Evolutionary conservation across 2,888 invertebrate species (phyloP).

Genomic region (Troilus luridus): DNA sequence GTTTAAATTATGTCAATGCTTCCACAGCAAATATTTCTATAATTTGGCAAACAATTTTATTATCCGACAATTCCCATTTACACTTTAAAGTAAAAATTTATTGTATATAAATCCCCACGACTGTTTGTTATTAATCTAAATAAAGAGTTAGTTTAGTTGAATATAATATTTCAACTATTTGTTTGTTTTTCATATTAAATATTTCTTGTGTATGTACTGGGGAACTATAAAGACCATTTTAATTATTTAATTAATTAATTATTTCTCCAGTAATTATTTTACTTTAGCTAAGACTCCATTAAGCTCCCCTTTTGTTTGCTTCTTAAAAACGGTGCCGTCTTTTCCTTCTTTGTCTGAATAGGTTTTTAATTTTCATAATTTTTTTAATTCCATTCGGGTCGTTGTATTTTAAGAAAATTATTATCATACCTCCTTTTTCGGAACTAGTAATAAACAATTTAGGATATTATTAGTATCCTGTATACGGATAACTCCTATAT

Average conservation of each 20-base stretch:
- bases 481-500: no score
- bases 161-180: not conserved
- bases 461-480: no score
- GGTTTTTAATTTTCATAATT: conserved; percentile 9
- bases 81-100: no score
- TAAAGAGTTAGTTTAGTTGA: no score
- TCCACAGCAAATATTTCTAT: no score
- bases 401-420: not conserved
- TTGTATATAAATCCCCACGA: no score
- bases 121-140: no score
- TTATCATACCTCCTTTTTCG: not conserved
- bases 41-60: no score
- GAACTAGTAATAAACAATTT: not conserved
- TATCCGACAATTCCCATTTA: no score
- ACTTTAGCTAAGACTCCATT: not conserved
- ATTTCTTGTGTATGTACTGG: not conserved
- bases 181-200: not conserved
- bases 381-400: not conserved
- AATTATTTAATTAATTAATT: not conserved
- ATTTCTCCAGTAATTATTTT: not conserved
- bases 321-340: not conserved
- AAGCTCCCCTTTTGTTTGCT: not conserved
- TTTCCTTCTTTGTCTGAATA: not conserved
- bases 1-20: no score
- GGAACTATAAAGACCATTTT: not conserved